Evolutionary conservation across 2,113 vertebrate species (phyloP).

Genomic region (Echinops telfairi): DNA sequence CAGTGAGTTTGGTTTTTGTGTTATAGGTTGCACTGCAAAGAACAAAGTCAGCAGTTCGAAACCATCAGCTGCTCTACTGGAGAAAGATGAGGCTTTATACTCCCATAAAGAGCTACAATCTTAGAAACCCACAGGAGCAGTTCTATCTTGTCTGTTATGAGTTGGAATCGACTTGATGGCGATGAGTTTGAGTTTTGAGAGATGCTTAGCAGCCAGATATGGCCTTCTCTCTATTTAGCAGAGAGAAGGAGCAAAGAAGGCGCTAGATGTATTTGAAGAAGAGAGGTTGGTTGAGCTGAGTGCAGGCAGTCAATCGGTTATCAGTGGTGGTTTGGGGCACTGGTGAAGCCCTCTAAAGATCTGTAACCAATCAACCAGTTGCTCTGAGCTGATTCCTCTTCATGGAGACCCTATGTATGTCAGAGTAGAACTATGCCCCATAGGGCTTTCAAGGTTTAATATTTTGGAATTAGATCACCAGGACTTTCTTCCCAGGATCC

Average conservation of each 20-base stretch:
- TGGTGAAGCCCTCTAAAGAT: neutral
- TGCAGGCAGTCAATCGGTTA: neutral
- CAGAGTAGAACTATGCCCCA: neutral
- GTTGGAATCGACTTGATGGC: no score
- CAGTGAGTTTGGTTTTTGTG: no score
- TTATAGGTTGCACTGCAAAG: no score
- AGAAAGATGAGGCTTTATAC: no score
- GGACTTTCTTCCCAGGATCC: neutral
- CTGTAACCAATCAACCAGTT: neutral
- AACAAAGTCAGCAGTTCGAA: no score
- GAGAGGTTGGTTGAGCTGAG: neutral
- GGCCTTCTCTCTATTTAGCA: neutral
- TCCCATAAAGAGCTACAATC: no score
- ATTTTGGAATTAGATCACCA: neutral
- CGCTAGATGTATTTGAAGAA: neutral
- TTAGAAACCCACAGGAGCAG: no score
- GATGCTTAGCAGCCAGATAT: neutral
- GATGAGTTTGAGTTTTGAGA: neutral
- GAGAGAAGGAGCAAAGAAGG: neutral
- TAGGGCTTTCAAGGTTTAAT: neutral
- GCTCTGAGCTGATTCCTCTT: neutral
- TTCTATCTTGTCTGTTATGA: no score
- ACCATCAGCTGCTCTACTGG: no score
- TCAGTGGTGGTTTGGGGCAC: neutral
- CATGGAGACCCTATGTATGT: neutral